phyloP scores from a whole-genome alignment of 2,113 vertebrate species.

The Corythornis vintsioides region DNA sequence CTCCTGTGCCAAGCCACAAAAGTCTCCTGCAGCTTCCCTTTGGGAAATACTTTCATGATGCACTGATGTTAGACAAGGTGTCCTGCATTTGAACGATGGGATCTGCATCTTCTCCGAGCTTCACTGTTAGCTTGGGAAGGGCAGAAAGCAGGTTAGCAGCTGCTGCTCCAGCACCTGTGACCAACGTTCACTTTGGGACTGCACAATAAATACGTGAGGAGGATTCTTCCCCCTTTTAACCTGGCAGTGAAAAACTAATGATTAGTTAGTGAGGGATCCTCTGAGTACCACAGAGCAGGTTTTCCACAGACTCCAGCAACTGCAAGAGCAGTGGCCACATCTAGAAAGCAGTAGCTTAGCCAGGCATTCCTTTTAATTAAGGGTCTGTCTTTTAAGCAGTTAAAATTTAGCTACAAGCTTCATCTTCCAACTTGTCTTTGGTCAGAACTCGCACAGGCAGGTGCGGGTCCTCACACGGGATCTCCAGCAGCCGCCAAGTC shows the following conservation, averaged over 20 bases:
- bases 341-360: not conserved
- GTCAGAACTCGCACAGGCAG: fast-evolving
- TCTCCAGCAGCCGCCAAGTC: not conserved
- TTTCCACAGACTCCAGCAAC: fast-evolving
- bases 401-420: not conserved
- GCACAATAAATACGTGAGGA: fast-evolving
- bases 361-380: not conserved
- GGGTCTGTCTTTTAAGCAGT: not conserved
- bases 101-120: not conserved
- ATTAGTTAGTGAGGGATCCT: not conserved
- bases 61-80: not conserved
- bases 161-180: not conserved
- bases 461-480: fast-evolving
- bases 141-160: not conserved
- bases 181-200: not conserved
- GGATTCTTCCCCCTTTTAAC: fast-evolving
- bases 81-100: not conserved
- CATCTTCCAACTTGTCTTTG: not conserved
- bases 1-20: not conserved
- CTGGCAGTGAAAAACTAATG: too few relatives aligned
- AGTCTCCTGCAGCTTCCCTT: not conserved
- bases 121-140: not conserved
- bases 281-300: fast-evolving
- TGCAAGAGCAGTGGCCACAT: not conserved
- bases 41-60: not conserved